Percentiles rank a stretch among this genome's conserved stretches.
phyloP scores from a whole-genome alignment of 92 coral and sea anemone species.

The Chrysogorgia sp. region DNA sequence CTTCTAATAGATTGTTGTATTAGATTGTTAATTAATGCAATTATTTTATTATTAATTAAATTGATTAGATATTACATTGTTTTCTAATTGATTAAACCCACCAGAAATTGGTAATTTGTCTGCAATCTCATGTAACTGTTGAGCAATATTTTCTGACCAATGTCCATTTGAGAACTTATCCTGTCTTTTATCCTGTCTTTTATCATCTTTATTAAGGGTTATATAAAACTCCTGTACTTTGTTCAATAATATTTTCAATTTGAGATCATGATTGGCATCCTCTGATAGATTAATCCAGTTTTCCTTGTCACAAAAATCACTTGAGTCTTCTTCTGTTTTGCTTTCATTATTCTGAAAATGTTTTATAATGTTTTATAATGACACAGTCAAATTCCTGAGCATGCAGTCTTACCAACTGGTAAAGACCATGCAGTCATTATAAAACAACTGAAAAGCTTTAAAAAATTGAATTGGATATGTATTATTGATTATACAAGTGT shows the following conservation, averaged over 20 bases:
- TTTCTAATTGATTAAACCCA: too few relatives aligned
- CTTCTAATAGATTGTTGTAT: background rate
- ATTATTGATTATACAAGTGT: too few relatives aligned
- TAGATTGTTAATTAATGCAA: background rate
- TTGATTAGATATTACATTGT: too few relatives aligned
- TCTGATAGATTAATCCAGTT: constrained; percentile 20
- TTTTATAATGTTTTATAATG: too few relatives aligned
- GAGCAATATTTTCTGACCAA: constrained; percentile 43
- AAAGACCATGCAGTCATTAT: too few relatives aligned
- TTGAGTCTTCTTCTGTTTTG: background rate
- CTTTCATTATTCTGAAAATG: background rate
- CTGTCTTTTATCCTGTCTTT: background rate
- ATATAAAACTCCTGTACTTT: background rate
- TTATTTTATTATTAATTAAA: too few relatives aligned
- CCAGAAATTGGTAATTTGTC: constrained; percentile 61
- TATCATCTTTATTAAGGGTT: too few relatives aligned
- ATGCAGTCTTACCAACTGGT: too few relatives aligned
- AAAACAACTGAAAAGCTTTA: too few relatives aligned
- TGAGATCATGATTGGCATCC: background rate
- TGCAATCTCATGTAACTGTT: constrained; percentile 62
- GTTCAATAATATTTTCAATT: constrained; percentile 2
- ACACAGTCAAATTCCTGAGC: too few relatives aligned
- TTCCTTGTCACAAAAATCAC: background rate
- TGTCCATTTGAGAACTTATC: background rate
- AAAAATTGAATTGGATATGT: too few relatives aligned